Percentiles rank a stretch among this genome's conserved stretches.
These are phyloP conservation scores for Lagopus leucura DNA, from an alignment of 2,113 vertebrate genomes.

Conservation along the genomic window DNA sequence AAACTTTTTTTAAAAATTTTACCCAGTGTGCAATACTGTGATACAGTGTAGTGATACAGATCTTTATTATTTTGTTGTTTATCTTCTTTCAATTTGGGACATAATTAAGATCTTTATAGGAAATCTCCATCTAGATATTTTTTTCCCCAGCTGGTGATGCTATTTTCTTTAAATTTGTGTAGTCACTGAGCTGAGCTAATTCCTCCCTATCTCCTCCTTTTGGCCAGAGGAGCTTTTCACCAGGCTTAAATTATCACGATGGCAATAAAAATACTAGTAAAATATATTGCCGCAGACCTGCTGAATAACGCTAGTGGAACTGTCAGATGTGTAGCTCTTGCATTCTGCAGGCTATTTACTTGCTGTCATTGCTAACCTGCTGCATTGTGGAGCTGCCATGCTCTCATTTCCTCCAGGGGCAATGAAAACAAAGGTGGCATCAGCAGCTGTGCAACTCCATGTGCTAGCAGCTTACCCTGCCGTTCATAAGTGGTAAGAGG, in stretches of 20 bases:
- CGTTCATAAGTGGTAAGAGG: constrained; percentile 7
- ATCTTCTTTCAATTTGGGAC: not conserved
- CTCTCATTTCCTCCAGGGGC: constrained; percentile 32
- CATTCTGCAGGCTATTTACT: constrained; percentile 41
- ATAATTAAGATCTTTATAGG: not conserved
- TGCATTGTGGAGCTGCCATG: constrained; percentile 29
- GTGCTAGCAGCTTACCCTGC: constrained; percentile 6
- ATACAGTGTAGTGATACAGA: not conserved
- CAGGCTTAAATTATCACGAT: constrained; percentile 31
- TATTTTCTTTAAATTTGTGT: not conserved
- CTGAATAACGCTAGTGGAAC: not conserved
- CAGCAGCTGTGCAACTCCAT: constrained; percentile 42
- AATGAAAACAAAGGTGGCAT: constrained; percentile 39
- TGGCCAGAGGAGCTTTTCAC: constrained; percentile 19
- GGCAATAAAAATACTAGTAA: constrained; percentile 23
- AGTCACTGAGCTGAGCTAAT: not conserved
- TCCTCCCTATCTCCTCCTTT: not conserved
- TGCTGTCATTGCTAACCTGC: not conserved
- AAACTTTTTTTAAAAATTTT: not conserved
- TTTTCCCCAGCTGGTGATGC: not conserved
- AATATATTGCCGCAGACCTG: constrained; percentile 9
- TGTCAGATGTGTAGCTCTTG: constrained; percentile 19
- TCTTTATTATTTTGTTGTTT: not conserved
- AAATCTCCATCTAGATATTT: not conserved
- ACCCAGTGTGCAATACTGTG: too few species aligned